Percentiles rank a stretch among this genome's conserved stretches.
Conservation (phyloP, 2,888 invertebrate genomes). For the Phoronis australis region DNA sequence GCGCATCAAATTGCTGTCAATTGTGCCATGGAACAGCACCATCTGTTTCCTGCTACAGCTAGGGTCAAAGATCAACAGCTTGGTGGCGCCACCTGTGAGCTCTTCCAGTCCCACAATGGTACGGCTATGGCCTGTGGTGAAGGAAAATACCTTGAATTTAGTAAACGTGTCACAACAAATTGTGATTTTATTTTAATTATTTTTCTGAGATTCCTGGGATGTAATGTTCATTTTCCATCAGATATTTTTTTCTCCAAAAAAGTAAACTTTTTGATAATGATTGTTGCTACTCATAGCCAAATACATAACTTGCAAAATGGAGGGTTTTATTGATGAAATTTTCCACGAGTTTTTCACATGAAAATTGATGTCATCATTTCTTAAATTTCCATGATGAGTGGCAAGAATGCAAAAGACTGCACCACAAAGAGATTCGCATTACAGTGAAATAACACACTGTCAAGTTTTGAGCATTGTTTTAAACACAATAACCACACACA, state of each 20-base stretch:
- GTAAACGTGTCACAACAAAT: not conserved
- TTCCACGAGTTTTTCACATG: too few relatives aligned
- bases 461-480: too few relatives aligned
- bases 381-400: too few relatives aligned
- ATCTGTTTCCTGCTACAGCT: constrained; percentile 71
- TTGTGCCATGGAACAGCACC: constrained; percentile 61
- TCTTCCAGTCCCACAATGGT: constrained; percentile 85
- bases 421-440: too few relatives aligned
- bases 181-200: not conserved
- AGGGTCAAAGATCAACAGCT: constrained; percentile 76
- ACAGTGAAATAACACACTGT: too few relatives aligned
- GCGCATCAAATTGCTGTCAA: constrained; percentile 61
- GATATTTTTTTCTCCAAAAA: not conserved
- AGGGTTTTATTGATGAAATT: too few relatives aligned
- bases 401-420: too few relatives aligned
- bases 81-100: constrained; percentile 61
- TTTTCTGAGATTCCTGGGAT: not conserved
- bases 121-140: constrained; percentile 65
- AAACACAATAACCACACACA: too few relatives aligned
- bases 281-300: too few relatives aligned
- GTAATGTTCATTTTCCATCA: not conserved
- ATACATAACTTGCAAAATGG: too few relatives aligned
- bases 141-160: too few relatives aligned
- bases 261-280: not conserved
- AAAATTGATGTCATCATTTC: too few relatives aligned